Evolutionary conservation across 2,888 invertebrate genomes (phyloP).

Genomic region (Macaria notata): DNA sequence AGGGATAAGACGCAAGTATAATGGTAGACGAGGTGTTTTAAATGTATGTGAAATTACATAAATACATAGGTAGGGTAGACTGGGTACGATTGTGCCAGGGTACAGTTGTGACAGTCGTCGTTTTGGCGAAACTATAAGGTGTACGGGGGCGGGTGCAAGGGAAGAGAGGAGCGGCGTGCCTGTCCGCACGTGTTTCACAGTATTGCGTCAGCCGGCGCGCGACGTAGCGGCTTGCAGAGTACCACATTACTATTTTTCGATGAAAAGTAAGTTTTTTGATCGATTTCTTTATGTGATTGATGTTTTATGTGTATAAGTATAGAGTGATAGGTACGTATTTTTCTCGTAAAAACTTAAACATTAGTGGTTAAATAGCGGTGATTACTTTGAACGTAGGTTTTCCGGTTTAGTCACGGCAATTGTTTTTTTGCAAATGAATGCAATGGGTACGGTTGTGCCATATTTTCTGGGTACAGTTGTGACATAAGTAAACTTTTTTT

Average conservation of each 20-base stretch:
- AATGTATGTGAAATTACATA: too few species aligned
- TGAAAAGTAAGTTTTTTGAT: slow-evolving; percentile 4
- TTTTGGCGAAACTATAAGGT: slow-evolving; percentile 10
- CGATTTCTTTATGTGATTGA: slow-evolving; percentile 1
- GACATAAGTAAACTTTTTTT: neutral
- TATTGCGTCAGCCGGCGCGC: too few species aligned
- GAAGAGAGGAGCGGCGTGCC: slow-evolving; percentile 6
- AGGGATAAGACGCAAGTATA: too few species aligned
- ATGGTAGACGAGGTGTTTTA: too few species aligned
- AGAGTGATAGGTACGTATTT: slow-evolving; percentile 11
- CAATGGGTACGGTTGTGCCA: slow-evolving; percentile 10
- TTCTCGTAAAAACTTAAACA: slow-evolving; percentile 6
- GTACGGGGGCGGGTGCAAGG: slow-evolving; percentile 8
- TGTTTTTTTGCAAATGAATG: slow-evolving; percentile 5
- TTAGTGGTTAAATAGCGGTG: slow-evolving; percentile 13
- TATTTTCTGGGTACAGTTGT: neutral
- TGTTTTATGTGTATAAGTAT: slow-evolving; percentile 5
- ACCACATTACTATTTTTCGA: slow-evolving; percentile 1
- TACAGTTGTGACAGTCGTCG: slow-evolving; percentile 3
- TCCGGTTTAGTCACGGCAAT: slow-evolving; percentile 5
- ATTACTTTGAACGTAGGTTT: slow-evolving; percentile 9
- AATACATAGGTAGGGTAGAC: too few species aligned
- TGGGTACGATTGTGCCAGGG: slow-evolving; percentile 4
- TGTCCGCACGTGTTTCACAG: slow-evolving; percentile 3
- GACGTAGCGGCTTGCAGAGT: neutral